Base-by-base conservation (phyloP, 2,113 vertebrate species). In the Passer montanus region DNA sequence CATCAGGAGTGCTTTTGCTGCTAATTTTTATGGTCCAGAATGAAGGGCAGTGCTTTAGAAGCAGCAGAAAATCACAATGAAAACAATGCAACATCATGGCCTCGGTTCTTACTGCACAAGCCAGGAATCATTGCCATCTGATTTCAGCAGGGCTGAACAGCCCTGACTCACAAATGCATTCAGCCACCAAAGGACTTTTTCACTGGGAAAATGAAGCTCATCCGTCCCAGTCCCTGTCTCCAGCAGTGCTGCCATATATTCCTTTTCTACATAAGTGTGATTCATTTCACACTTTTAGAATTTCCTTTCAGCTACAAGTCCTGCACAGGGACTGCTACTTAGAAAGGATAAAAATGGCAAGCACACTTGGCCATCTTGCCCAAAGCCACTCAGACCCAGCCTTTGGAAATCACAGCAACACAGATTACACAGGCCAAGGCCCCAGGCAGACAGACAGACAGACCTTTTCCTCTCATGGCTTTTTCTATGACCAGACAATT, bases 261-360 rank as follows among this genome's bases (percentile, higher is more conserved):
- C 70, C 58, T 93, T 59, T 59, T 73, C 67, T 37, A 35, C 75
- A 77, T 46, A 60, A 64, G 66, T 31, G 84, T n/a, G 77, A 93
- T 84, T 89, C 52, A 83, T 84, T 91, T 73, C 15, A 39, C 67
- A 49, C 53, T 35, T 87, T 50, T 4, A 46, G 78, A 46, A 17
- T 69, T 85, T 85, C 66, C 82, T 91, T 80, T 58, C 70, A 83
- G 93, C 93, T 62, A 52, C 44, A 44, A 84, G 56, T 56, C 66
- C 53, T 76, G 82, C 75, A 43, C 87, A 50, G 82, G 67, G 63
- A 73, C 58, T 46, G 60, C 62, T 66, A 27, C 56, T 87, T 30
- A 46, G 37, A 27, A 49, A 81, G 76, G 83, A 75, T 60, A 60
- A 87, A 94, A 89, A 72, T n/a, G 73, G 49, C 69, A 78, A 78